Base-by-base conservation (phyloP, 2,113 vertebrate species). In the Myodes glareolus region DNA sequence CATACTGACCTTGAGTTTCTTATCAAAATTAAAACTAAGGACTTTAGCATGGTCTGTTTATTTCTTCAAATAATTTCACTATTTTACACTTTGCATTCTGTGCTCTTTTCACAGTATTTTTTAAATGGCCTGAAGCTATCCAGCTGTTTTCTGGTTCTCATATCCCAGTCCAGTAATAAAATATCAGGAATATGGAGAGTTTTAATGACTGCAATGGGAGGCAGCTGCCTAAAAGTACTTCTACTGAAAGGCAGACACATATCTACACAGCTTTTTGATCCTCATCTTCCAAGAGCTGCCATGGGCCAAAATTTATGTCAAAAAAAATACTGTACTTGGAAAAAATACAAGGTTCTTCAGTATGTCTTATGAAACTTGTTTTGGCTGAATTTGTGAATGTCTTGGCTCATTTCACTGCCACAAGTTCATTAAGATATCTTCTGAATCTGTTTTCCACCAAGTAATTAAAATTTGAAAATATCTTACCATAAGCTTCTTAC, bases 141-240 rank as follows among this genome's bases (percentile, higher is more conserved):
- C 25, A 73, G 33, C 25, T 78, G 36, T 11, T 12, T 90, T 5
- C 21, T 87, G 31, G 13, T 81, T 85, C 55, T 93, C 25, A 67
- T 87, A n/a, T 17, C 14, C 19, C 45, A 91, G 77, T 42, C 87
- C 58, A 96, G 68, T 72, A 94, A 85, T 93, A 27, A 27, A 76
- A 85, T 55, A 50, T 78, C 63, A 72, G 31, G 1, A 86, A 39
- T 86, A 93, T 42, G 19, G 16, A 61, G 4, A 73, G 23, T 68
- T 67, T 58, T 65, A 81, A 75, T 29, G 67, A 61, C 3, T 81
- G 1, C 45, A 85, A 11, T 85, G 33, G 14, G 29, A 85, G 2
- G n/a, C 84, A 95, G 42, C 17, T 92, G 50, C 76, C 82, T 73
- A 91, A n/a, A 89, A 84, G 19, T 77, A 58, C 4, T 27, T 78